Evolutionary conservation across 2,888 invertebrate species (phyloP).

Genomic region (Psylliodes chrysocephalus): DNA sequence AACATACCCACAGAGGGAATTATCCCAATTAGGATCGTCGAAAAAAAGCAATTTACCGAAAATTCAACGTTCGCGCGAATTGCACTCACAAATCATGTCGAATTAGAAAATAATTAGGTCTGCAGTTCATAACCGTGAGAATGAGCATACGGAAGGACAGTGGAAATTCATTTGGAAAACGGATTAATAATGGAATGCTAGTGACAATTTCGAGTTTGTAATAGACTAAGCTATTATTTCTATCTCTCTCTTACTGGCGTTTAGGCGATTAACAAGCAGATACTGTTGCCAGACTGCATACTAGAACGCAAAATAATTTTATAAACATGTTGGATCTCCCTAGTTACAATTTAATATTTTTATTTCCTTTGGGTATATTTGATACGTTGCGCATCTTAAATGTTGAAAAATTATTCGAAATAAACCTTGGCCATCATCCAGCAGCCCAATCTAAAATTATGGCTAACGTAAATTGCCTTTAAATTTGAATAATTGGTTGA

Average conservation of each 20-base stretch:
- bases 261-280: constrained; percentile 6
- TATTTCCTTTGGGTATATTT: too few relatives aligned
- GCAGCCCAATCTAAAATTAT: too few relatives aligned
- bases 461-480: too few relatives aligned
- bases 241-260: constrained; percentile 1
- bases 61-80: constrained; percentile 24
- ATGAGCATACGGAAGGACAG: constrained; percentile 38
- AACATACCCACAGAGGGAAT: constrained; percentile 2
- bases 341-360: too few relatives aligned
- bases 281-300: constrained; percentile 2
- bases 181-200: constrained; percentile 38
- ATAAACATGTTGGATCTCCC: not conserved
- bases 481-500: too few relatives aligned
- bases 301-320: constrained; percentile 2
- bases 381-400: too few relatives aligned
- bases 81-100: constrained; percentile 40
- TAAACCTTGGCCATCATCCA: too few relatives aligned
- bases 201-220: constrained; percentile 30
- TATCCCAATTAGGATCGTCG: constrained; percentile 16
- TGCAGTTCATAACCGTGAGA: constrained; percentile 39
- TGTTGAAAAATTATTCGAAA: too few relatives aligned
- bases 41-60: constrained; percentile 34
- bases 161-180: constrained; percentile 39
- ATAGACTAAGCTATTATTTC: constrained; percentile 11
- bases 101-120: constrained; percentile 43